Evolutionary conservation across 2,888 invertebrate genomes (phyloP).

Genomic region (Seira ritae): DNA sequence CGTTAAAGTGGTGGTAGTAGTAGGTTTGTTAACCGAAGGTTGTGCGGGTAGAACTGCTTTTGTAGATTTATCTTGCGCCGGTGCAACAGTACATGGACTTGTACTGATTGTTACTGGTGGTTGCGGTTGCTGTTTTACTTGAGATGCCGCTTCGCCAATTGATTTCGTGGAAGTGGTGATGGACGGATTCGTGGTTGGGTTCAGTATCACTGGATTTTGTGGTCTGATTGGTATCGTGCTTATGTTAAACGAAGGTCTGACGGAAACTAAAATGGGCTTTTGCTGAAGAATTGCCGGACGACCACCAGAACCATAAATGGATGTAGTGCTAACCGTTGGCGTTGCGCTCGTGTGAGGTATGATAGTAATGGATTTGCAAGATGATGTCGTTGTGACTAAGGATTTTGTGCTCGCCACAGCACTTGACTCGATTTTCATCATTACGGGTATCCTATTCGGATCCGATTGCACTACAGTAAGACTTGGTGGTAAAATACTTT

Average conservation of each 20-base stretch:
- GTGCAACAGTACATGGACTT: neutral
- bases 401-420: neutral
- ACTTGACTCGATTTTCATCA: constrained; percentile 2
- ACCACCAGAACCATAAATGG: neutral
- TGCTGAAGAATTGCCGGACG: neutral
- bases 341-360: neutral
- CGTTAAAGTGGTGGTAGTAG: neutral
- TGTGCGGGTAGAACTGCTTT: neutral
- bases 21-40: neutral
- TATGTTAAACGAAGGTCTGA: neutral
- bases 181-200: constrained; percentile 41
- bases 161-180: neutral
- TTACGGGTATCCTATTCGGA: constrained; percentile 40
- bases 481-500: constrained; percentile 66
- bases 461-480: constrained; percentile 69
- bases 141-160: neutral
- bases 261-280: neutral
- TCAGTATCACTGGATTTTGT: constrained; percentile 41
- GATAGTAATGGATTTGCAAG: neutral
- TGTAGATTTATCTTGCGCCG: neutral
- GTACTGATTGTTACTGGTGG: neutral
- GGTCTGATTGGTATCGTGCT: constrained; percentile 19
- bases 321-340: neutral
- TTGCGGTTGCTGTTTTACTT: neutral
- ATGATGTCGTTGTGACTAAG: neutral